Conservation (phyloP, 1,140 invertebrate genomes). For the Bombus soroeensis region DNA sequence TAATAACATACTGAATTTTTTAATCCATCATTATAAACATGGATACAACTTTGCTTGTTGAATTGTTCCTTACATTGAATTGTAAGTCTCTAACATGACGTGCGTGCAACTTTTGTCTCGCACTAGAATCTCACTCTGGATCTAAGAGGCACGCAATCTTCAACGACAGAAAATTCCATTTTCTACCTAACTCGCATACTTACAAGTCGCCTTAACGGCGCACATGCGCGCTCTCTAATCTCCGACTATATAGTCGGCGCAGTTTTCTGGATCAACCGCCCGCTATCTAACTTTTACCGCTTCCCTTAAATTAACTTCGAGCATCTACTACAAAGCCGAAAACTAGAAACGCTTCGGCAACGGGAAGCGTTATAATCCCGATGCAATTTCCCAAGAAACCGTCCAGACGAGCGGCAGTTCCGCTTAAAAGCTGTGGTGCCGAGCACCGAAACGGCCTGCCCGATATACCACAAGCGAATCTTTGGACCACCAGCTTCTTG, state of each 20-base stretch:
- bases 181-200: slow-evolving; percentile 19
- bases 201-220: neutral
- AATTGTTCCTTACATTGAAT: neutral
- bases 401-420: neutral
- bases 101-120: neutral
- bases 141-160: no score
- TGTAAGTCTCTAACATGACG: no score
- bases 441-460: no score
- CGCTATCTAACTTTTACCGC: slow-evolving; percentile 37
- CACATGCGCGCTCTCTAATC: slow-evolving; percentile 39
- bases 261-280: slow-evolving; percentile 27
- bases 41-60: slow-evolving; percentile 6
- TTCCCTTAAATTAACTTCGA: slow-evolving; percentile 53
- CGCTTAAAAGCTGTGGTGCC: neutral
- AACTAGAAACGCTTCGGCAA: slow-evolving; percentile 9
- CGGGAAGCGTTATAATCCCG: slow-evolving; percentile 34
- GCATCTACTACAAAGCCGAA: slow-evolving; percentile 28
- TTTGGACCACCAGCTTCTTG: no score
- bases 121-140: neutral
- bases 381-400: slow-evolving; percentile 43
- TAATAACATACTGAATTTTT: neutral
- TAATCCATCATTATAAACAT: neutral
- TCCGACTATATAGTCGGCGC: slow-evolving; percentile 5
- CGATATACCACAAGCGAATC: no score
- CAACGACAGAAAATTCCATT: slow-evolving; percentile 5